phyloP scores from a whole-genome alignment of 2,797 vertebrate genomes.

The Pangasius sanitwongsei region DNA sequence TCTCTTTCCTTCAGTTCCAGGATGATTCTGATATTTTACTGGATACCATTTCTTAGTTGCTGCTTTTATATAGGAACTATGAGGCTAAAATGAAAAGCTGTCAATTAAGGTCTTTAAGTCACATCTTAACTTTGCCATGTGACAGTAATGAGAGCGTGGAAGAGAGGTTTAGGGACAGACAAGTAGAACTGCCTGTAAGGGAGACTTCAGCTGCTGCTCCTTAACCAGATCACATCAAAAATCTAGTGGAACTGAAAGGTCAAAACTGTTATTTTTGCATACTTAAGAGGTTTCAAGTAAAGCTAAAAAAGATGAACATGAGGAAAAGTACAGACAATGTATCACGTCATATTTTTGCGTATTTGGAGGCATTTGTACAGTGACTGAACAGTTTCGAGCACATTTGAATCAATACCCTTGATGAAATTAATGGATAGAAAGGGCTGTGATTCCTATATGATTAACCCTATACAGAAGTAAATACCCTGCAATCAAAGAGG shows the following conservation, averaged over 20 bases:
- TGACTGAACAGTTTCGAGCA: background rate
- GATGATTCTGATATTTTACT: slow-evolving; percentile 43
- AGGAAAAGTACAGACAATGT: background rate
- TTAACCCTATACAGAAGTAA: background rate
- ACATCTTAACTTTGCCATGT: slow-evolving; percentile 79
- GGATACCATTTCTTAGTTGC: slow-evolving; percentile 65
- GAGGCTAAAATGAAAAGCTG: slow-evolving; percentile 63
- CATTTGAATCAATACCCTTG: background rate
- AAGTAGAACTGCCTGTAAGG: background rate
- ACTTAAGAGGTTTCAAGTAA: background rate
- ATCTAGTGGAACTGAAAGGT: slow-evolving; percentile 11
- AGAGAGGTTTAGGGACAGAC: slow-evolving; percentile 12
- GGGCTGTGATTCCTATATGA: background rate
- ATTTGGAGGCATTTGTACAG: background rate
- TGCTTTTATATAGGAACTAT: slow-evolving; percentile 39
- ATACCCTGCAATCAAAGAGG: background rate
- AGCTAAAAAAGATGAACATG: slow-evolving; percentile 8
- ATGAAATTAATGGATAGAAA: background rate
- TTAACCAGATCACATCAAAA: slow-evolving; percentile 8
- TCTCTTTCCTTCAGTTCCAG: slow-evolving; percentile 54
- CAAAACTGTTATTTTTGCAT: slow-evolving; percentile 25
- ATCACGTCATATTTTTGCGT: background rate
- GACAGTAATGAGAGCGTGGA: slow-evolving; percentile 70
- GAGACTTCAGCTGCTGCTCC: slow-evolving; percentile 11
- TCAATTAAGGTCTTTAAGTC: slow-evolving; percentile 62